phyloP scores from a whole-genome alignment of 2,888 invertebrate species.

The Drosophila putrida region DNA sequence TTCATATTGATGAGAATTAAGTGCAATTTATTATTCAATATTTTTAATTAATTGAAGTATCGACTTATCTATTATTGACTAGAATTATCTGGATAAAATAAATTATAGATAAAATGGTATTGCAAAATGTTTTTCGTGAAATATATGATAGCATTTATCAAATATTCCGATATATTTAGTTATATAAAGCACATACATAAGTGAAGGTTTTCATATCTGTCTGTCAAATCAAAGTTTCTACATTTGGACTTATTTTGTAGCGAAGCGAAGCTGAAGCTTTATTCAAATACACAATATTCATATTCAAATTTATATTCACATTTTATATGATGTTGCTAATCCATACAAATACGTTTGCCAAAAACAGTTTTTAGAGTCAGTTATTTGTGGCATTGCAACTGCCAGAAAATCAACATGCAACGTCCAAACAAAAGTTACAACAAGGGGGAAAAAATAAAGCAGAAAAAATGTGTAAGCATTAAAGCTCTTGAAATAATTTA shows the following conservation, averaged over 20 bases:
- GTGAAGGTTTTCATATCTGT: not conserved
- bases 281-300: not conserved
- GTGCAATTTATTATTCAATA: too few species aligned
- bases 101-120: too few species aligned
- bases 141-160: too few species aligned
- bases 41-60: too few species aligned
- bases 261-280: not conserved
- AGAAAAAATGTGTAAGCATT: slow-evolving; percentile 41
- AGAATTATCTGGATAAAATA: too few species aligned
- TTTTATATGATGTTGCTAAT: slow-evolving; percentile 19
- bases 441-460: not conserved
- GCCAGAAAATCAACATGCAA: slow-evolving; percentile 5
- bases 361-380: slow-evolving; percentile 10
- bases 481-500: slow-evolving; percentile 48
- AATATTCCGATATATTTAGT: too few species aligned
- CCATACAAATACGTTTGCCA: slow-evolving; percentile 22
- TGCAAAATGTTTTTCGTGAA: too few species aligned
- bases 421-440: not conserved
- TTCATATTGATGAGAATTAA: too few species aligned
- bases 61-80: too few species aligned
- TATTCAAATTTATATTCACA: slow-evolving; percentile 12
- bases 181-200: not conserved
- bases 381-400: slow-evolving; percentile 9
- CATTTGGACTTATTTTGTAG: slow-evolving; percentile 1
- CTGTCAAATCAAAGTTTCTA: not conserved